These are phyloP conservation scores for Malacosoma neustria DNA, from an alignment of 2,888 invertebrate genomes.

Conservation along the genomic window DNA sequence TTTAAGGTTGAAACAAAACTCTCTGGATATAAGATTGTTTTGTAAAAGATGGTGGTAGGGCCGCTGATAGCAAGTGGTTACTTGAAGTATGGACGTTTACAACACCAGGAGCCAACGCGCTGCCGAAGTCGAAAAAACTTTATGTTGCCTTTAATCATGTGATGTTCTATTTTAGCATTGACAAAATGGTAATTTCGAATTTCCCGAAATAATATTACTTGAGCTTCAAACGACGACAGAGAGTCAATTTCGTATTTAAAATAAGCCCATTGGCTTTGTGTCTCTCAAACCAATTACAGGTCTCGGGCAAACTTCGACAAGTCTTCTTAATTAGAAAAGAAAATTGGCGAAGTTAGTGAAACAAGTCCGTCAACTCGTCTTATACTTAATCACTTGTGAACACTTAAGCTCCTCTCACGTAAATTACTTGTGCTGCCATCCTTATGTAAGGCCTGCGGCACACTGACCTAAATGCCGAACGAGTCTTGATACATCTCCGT, in stretches of 20 bases:
- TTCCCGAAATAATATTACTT: too few relatives aligned
- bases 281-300: slow-evolving; percentile 16
- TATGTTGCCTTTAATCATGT: too few relatives aligned
- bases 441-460: background rate
- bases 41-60: too few relatives aligned
- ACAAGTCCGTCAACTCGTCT: slow-evolving; percentile 17
- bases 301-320: slow-evolving; percentile 19
- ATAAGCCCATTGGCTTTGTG: slow-evolving; percentile 2
- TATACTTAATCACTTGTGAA: slow-evolving; percentile 19
- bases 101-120: too few relatives aligned
- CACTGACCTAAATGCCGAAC: background rate
- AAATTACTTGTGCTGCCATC: slow-evolving; percentile 3
- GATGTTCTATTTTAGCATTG: too few relatives aligned
- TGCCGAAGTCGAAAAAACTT: too few relatives aligned
- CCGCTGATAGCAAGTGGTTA: too few relatives aligned
- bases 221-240: too few relatives aligned
- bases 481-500: background rate
- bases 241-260: slow-evolving; percentile 3
- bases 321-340: slow-evolving; percentile 27
- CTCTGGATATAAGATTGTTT: too few relatives aligned
- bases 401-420: slow-evolving; percentile 12
- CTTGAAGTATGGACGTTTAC: too few relatives aligned
- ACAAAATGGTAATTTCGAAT: too few relatives aligned
- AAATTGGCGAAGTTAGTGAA: slow-evolving; percentile 28
- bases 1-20: too few relatives aligned